A percentile compares a stretch with the other conserved stretches of the same genome.
Conservation (phyloP, 2,113 vertebrate species). For the Ptyas mucosa region DNA sequence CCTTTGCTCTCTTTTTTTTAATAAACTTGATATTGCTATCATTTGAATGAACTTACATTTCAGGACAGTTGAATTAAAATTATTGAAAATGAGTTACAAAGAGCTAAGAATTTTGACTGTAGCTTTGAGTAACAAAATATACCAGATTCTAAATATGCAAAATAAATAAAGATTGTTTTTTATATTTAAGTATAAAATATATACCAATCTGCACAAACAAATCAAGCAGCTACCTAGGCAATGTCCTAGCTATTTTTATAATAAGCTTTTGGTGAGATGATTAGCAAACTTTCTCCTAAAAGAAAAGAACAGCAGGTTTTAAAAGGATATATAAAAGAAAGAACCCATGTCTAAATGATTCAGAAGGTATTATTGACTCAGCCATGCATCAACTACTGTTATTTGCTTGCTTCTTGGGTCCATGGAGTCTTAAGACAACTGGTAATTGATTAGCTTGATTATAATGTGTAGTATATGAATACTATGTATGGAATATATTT, state of each 20-base stretch:
- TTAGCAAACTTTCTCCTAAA: not conserved
- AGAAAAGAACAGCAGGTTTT: not conserved
- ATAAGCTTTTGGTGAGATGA: not conserved
- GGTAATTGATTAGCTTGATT: not conserved
- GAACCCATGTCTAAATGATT: not conserved
- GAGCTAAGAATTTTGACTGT: not conserved
- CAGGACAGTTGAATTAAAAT: not conserved
- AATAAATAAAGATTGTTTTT: not conserved
- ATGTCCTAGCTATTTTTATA: not conserved
- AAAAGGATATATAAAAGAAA: not conserved
- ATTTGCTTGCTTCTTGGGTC: not conserved
- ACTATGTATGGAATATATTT: not conserved
- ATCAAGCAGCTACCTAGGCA: not conserved
- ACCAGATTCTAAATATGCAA: not conserved
- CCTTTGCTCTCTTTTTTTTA: not conserved
- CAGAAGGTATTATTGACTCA: not conserved
- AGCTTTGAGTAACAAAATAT: not conserved
- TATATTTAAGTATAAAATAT: not conserved
- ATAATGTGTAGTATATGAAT: not conserved
- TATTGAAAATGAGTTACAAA: not conserved
- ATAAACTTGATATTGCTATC: not conserved
- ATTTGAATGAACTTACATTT: not conserved
- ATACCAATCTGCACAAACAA: not conserved
- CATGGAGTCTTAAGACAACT: not conserved
- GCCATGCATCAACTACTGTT: not conserved